Evolutionary conservation across 23 tunicate species (phyloP), one percentile per base, ranked within the genome.

Genomic region (Oikopleura albicans): DNA sequence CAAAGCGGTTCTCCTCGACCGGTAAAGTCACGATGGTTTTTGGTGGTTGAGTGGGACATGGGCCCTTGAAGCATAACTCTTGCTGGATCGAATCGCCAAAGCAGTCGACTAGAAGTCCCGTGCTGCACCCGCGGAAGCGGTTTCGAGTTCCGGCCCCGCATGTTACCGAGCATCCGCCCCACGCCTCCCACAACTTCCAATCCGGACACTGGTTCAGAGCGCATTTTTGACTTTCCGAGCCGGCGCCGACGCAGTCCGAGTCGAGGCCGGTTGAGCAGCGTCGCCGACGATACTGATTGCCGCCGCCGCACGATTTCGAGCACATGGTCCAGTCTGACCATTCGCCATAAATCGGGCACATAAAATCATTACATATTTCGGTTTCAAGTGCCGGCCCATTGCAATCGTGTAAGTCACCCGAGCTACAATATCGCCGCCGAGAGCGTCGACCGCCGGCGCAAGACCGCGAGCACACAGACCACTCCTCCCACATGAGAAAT

Each of bases 11-110:
- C 37, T 16, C 34, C 37, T 71, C 79, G 4, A 16, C 37, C 2
- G 27, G 79, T 16, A 16, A 37, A 71, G 79, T 37, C 4, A 31
- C 31, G 35, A 71, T 16, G 4, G 79, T 71, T 29, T 71, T 71
- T 71, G 79, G 79, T 4, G 79, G 36, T 4, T 27, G 37, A 16
- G 79, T 71, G 35, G 79, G 79, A 31, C 79, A 71, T 22, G 4
- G 28, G 4, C 34, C 27, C 33, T 34, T 37, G 2, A 2, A 29
- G 79, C 79, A 71, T 22, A 29, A 29, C 37, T 71, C 34, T 71
- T 71, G 79, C 37, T 71, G 33, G 79, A 71, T 29, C 34, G 79
- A 71, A 31, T 71, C 79, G 37, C 79, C 79, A 29, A 71, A 71
- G 37, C 79, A 71, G 79, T 71, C 79, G 31, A 71, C 79, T 2